Base-by-base conservation (phyloP, 2,797 vertebrate genomes). In the Borostomias antarcticus region DNA sequence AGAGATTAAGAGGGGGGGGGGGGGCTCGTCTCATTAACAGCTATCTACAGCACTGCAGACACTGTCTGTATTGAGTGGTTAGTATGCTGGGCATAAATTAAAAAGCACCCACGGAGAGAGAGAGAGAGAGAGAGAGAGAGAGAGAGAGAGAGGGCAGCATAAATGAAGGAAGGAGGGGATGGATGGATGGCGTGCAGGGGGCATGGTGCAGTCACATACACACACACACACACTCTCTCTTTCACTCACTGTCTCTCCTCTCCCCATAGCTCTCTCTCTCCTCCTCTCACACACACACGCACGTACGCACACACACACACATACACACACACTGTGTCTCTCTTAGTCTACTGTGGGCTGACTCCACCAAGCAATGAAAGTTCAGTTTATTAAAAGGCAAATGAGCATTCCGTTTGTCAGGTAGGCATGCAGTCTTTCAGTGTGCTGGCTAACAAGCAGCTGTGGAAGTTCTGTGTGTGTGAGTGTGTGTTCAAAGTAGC, bases 1-100 rank as follows among this genome's bases (percentile, higher is more conserved):
- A 93, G 94, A 94, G 91, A 92, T 94, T 94, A 96, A 96, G 96
- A 96, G 95, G 93, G 47, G 47, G 95, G 93, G 47, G 47, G 76
- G 89, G 91, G 90, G 91, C 93, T 95, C 94, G 96, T 96, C 95
- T 98, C 96, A 97, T 98, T 98, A 98, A 96, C 94, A 94, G 93
- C 95, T 98, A 98, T 98, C 97, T 97, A 87, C 93, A 93, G 93
- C 94, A 93, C 91, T 92, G 93, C 97, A 98, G 95, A 93, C 95
- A 87, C 92, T 90, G 89, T 89, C 86, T 92, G 91, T 94, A 95
- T 93, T 93, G 93, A 95, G 94, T 92, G 94, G 85, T 89, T 90
- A 84, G 87, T 82, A 90, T 87, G 85, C 70, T 37, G 91, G 90
- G 94, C 93, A 95, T 96, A 94, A 96, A 95, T 97, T 95, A 95